A percentile compares a stretch with the other conserved stretches of the same genome.
Evolutionary conservation across 1,140 invertebrate species (phyloP).

Genomic region (Arion vulgaris): DNA sequence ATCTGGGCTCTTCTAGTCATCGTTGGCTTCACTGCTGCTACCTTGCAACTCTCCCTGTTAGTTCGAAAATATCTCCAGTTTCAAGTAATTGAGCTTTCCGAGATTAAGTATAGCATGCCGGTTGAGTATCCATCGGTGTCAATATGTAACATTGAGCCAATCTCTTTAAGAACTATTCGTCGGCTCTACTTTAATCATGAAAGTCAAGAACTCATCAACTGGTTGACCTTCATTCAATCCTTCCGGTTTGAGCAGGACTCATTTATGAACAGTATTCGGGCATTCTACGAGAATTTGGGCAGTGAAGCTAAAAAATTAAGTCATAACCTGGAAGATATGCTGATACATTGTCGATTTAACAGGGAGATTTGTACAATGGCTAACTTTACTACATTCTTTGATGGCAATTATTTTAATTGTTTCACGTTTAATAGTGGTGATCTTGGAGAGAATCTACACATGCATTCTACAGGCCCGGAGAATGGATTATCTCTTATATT

Average conservation of each 20-base stretch:
- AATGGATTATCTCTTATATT: constrained; percentile 65
- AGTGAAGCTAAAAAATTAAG: constrained; percentile 57
- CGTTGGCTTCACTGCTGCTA: constrained; percentile 66
- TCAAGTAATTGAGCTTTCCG: constrained; percentile 66
- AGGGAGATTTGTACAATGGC: constrained; percentile 50
- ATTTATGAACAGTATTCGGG: constrained; percentile 59
- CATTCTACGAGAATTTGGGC: constrained; percentile 65
- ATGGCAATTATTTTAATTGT: constrained; percentile 69
- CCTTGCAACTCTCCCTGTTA: constrained; percentile 63
- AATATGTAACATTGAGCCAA: constrained; percentile 65
- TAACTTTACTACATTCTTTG: constrained; percentile 64
- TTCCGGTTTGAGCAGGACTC: constrained; percentile 44
- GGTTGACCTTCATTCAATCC: constrained; percentile 55
- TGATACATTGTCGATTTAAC: constrained; percentile 65
- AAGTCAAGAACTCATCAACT: constrained; percentile 49
- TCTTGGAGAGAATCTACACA: constrained; percentile 51
- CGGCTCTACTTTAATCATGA: constrained; percentile 34
- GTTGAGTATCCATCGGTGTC: constrained; percentile 67
- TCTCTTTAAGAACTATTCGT: constrained; percentile 56
- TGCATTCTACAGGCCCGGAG: constrained; percentile 66
- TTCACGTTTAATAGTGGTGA: constrained; percentile 66
- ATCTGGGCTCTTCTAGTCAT: constrained; percentile 65
- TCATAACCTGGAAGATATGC: constrained; percentile 58
- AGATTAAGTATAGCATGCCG: constrained; percentile 68
- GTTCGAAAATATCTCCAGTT: constrained; percentile 65